Evolutionary conservation across 2,113 vertebrate genomes (phyloP).

Genomic region (Nansenia antarctica): DNA sequence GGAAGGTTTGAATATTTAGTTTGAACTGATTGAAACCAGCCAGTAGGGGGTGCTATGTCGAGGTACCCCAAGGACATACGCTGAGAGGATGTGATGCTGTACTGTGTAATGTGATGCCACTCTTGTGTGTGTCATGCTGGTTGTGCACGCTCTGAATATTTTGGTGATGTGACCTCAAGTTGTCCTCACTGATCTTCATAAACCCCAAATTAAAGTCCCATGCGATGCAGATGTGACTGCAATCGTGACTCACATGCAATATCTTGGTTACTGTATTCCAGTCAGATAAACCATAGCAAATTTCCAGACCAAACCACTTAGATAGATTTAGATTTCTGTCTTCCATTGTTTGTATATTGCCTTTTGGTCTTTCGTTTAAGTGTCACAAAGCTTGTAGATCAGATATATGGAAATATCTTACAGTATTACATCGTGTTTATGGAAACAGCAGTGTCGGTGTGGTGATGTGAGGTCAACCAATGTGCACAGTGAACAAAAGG

Average conservation of each 20-base stretch:
- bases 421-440: conserved; percentile 60
- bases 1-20: neutral
- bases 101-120: neutral
- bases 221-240: conserved; percentile 55
- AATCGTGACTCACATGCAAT: conserved; percentile 45
- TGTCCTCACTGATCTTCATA: neutral
- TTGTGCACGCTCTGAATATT: neutral
- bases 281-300: conserved; percentile 37
- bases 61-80: neutral
- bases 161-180: neutral
- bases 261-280: conserved; percentile 43
- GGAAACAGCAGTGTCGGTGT: conserved; percentile 54
- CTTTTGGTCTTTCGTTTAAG: conserved; percentile 33
- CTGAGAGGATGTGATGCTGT: neutral
- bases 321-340: conserved; percentile 11
- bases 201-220: conserved; percentile 20
- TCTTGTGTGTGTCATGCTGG: neutral
- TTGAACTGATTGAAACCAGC: neutral
- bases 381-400: conserved; percentile 45
- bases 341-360: conserved; percentile 31
- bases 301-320: conserved; percentile 18
- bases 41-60: neutral
- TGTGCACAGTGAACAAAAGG: conserved; percentile 59
- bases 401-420: conserved; percentile 53
- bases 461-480: conserved; percentile 47